A percentile compares a stretch with the other conserved stretches of the same genome.
Conservation (phyloP, 1,140 invertebrate genomes). For the Anagrus nilaparvatae region DNA sequence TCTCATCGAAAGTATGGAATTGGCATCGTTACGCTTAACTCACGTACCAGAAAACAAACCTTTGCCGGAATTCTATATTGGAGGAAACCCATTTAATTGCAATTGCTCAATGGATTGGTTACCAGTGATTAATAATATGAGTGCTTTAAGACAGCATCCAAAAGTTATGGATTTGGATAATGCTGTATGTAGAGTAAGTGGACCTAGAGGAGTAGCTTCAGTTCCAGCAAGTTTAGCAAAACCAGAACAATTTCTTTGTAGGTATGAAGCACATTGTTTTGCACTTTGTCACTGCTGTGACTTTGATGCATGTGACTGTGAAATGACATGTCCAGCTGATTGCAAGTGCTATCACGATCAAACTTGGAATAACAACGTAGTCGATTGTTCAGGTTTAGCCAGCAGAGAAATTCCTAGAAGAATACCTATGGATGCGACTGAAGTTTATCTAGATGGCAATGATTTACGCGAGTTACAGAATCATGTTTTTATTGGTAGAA, state of each 20-base stretch:
- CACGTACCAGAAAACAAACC: slow-evolving; percentile 55
- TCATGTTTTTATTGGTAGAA: slow-evolving; percentile 83
- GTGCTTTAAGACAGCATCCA: slow-evolving; percentile 67
- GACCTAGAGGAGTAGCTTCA: slow-evolving; percentile 60
- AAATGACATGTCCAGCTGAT: slow-evolving; percentile 86
- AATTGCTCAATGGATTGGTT: slow-evolving; percentile 91
- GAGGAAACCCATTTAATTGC: slow-evolving; percentile 82
- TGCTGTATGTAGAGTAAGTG: slow-evolving; percentile 73
- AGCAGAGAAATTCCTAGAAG: slow-evolving; percentile 67
- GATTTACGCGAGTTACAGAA: slow-evolving; percentile 72
- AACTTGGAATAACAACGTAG: slow-evolving; percentile 85
- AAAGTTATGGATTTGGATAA: slow-evolving; percentile 78
- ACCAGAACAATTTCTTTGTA: slow-evolving; percentile 77
- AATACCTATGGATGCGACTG: slow-evolving; percentile 89
- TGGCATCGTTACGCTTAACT: slow-evolving; percentile 67
- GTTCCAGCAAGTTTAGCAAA: slow-evolving; percentile 53
- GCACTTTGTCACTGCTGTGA: slow-evolving; percentile 88
- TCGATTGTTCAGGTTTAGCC: slow-evolving; percentile 74
- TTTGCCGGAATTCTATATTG: slow-evolving; percentile 77
- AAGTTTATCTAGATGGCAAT: slow-evolving; percentile 85
- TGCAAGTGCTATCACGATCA: slow-evolving; percentile 89
- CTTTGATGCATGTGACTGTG: slow-evolving; percentile 89
- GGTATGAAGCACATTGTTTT: slow-evolving; percentile 87
- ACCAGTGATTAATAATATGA: slow-evolving; percentile 75
- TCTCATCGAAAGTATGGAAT: slow-evolving; percentile 67